Base-by-base conservation (phyloP, 2,888 invertebrate species). In the Cephalotes varians region DNA sequence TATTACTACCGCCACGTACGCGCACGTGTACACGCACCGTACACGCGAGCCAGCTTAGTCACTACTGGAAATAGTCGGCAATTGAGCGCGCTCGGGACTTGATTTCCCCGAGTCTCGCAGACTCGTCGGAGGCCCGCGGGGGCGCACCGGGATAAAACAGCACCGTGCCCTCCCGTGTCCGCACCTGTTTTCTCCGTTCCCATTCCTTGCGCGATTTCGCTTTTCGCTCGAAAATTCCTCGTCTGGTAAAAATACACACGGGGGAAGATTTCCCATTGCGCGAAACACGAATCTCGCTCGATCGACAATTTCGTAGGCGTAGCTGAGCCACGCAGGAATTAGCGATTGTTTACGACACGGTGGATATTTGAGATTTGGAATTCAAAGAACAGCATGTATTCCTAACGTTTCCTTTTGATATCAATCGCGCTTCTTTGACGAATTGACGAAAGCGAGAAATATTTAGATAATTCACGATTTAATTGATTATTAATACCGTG, bases 31-130 rank as follows among this genome's bases (percentile, higher is more conserved):
- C 60, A 72, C 80, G 82, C 80, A 74, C 60, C 62, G 21, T 37
- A 64, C 85, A 81, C 84, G 85, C 87, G 71, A 83, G 85, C 37
- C 67, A 18, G 80, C 83, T 90, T 90, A 90, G 83, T 90, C 90
- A 88, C 90, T 88, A 86, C 87, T 89, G 91, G 82, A 90, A 90
- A 90, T 90, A 90, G 85, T 90, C 87, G 60, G 76, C 65, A 86
- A 88, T 84, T 85, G 76, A 83, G 80, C 44, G 18, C 47, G 49
- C 60, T 80, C 54, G 65, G 56, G 71, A 51, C 83, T 85, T 76
- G 83, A 85, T 87, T 86, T 74, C 84, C 67, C 37, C 74, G 71
- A 77, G 60, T 44, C 64, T 67, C 54, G 51, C 51, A 51, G 15
- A 65, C 65, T 67, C 44, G 44, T 54, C 31, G 18, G 44, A 18